phyloP scores from a whole-genome alignment of 2,113 vertebrate species.

The Crotalus viridis region DNA sequence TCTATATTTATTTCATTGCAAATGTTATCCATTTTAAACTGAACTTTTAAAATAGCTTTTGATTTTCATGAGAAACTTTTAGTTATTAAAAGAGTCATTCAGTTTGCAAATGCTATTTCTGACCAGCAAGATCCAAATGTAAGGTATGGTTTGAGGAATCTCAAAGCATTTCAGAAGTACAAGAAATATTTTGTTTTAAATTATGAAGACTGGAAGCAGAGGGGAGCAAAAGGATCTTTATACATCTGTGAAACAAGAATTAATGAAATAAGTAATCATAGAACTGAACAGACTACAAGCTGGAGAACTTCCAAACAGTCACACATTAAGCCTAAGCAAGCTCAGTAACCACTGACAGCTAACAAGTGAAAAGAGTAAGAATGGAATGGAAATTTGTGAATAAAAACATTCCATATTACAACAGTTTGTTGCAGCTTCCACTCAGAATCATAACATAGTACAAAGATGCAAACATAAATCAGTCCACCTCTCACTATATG shows the following conservation, averaged over 20 bases:
- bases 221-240: not conserved
- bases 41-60: not conserved
- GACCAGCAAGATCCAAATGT: not conserved
- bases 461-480: not conserved
- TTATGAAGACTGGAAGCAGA: not conserved
- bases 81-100: not conserved
- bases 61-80: conserved; percentile 7
- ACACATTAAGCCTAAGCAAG: not conserved
- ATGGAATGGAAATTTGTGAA: not conserved
- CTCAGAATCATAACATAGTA: no score
- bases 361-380: not conserved
- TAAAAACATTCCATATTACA: not conserved
- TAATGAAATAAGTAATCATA: not conserved
- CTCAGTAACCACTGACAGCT: not conserved
- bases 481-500: not conserved
- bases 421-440: not conserved
- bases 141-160: not conserved
- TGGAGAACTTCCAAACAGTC: not conserved
- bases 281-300: not conserved
- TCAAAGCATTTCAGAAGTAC: not conserved
- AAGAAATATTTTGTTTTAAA: not conserved
- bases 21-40: conserved; percentile 23
- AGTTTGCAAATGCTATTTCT: not conserved
- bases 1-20: conserved; percentile 10
- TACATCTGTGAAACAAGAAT: not conserved